Percentiles rank a stretch among this genome's conserved stretches.
Evolutionary conservation across 2,888 invertebrate species (phyloP).

Genomic region (Sarcophaga carnaria): DNA sequence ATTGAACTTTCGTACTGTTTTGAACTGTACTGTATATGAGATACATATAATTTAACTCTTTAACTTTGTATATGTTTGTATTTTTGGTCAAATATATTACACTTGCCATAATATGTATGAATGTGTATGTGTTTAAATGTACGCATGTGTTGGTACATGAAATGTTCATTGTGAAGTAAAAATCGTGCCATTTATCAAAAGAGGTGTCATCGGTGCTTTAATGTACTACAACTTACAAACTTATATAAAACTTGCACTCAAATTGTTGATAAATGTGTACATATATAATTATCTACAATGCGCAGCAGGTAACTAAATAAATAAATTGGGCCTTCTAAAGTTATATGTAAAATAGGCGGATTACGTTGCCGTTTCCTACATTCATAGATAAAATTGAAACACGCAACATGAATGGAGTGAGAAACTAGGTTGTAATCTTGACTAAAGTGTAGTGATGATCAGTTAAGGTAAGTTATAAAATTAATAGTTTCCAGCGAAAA

Average conservation of each 20-base stretch:
- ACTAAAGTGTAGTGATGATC: too few relatives aligned
- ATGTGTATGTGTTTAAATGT: background rate
- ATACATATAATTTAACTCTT: background rate
- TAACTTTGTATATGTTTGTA: background rate
- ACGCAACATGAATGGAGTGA: too few relatives aligned
- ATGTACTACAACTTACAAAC: constrained; percentile 35
- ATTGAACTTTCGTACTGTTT: too few relatives aligned
- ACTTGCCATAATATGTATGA: background rate
- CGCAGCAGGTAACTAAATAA: background rate
- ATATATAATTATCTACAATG: background rate
- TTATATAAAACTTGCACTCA: constrained; percentile 35
- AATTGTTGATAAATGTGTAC: constrained; percentile 31
- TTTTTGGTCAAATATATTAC: background rate
- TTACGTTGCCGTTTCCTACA: too few relatives aligned
- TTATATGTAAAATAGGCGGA: background rate
- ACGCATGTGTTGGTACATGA: constrained; percentile 1
- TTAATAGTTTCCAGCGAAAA: too few relatives aligned
- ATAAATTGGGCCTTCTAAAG: background rate
- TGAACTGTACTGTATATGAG: too few relatives aligned
- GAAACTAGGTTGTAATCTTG: too few relatives aligned
- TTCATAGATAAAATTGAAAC: too few relatives aligned
- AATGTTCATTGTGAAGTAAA: constrained; percentile 53
- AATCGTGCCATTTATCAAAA: constrained; percentile 62
- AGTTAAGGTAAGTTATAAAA: too few relatives aligned
- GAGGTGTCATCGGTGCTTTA: constrained; percentile 62